phyloP scores from a whole-genome alignment of 1,140 invertebrate genomes.

The Zaprionus africanus region DNA sequence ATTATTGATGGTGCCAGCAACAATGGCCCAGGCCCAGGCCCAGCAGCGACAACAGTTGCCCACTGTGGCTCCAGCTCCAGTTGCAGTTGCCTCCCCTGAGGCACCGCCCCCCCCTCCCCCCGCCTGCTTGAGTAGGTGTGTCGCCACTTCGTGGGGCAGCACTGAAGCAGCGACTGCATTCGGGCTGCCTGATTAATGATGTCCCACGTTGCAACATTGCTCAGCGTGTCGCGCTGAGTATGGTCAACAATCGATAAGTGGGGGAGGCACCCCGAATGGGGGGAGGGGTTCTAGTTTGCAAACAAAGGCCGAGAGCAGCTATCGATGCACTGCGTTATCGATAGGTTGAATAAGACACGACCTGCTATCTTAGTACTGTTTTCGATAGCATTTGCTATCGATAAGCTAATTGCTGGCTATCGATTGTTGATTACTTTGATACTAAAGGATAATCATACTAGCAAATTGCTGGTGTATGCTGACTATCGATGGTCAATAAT shows the following conservation, averaged over 20 bases:
- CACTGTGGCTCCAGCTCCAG: not conserved
- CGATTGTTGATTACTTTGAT: too few species aligned
- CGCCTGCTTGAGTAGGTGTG: conserved; percentile 1
- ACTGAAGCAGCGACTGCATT: not conserved
- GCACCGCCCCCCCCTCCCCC: too few species aligned
- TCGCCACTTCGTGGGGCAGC: conserved; percentile 9
- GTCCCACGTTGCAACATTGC: conserved; percentile 14
- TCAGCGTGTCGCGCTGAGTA: not conserved
- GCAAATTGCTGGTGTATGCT: not conserved
- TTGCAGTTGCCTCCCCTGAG: not conserved
- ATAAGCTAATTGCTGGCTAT: too few species aligned
- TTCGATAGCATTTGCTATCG: too few species aligned
- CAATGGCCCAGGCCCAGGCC: conserved; percentile 52
- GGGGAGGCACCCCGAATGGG: not conserved
- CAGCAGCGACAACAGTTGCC: conserved; percentile 5
- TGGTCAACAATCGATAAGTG: not conserved
- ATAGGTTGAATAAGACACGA: not conserved
- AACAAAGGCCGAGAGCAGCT: not conserved
- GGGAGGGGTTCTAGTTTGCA: not conserved
- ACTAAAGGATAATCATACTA: too few species aligned
- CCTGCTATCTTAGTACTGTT: too few species aligned
- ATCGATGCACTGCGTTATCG: not conserved
- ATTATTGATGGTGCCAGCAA: conserved; percentile 72
- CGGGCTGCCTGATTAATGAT: conserved; percentile 57
- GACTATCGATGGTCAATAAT: not conserved